Conservation (phyloP, 2,888 invertebrate species). For the Cephus spinipes region DNA sequence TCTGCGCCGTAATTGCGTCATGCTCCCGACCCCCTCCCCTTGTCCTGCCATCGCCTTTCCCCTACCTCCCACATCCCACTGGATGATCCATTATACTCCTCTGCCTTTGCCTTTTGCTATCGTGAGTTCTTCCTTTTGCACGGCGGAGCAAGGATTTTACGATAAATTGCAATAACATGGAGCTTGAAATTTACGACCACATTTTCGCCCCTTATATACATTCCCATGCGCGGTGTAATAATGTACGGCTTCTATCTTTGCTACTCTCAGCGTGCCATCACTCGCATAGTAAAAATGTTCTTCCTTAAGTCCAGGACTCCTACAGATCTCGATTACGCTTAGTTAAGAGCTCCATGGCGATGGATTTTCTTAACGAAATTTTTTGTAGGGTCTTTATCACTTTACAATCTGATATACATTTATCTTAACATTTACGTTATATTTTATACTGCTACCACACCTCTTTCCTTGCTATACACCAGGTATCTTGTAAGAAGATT, state of each 20-base stretch:
- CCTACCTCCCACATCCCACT: neutral
- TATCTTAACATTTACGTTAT: no score
- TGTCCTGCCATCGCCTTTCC: slow-evolving; percentile 4
- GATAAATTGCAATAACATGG: neutral
- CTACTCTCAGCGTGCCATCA: neutral
- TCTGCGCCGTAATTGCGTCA: slow-evolving; percentile 63
- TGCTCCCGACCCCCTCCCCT: slow-evolving; percentile 27
- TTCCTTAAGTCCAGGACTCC: neutral
- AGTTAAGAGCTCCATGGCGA: no score
- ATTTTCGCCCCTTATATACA: neutral
- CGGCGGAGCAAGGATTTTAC: neutral
- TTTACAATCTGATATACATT: no score
- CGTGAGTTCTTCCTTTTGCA: neutral
- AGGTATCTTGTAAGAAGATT: no score
- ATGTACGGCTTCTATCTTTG: neutral
- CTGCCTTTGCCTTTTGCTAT: neutral
- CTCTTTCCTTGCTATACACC: no score
- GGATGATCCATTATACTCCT: neutral
- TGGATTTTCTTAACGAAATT: no score
- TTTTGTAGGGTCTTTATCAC: no score
- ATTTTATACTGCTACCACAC: no score
- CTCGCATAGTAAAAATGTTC: neutral
- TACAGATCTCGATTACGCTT: no score
- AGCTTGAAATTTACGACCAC: neutral
- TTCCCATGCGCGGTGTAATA: neutral